A percentile compares a stretch with the other conserved stretches of the same genome.
Evolutionary conservation across 2,888 invertebrate genomes (phyloP).

Genomic region (Lasioglossum villosulum): DNA sequence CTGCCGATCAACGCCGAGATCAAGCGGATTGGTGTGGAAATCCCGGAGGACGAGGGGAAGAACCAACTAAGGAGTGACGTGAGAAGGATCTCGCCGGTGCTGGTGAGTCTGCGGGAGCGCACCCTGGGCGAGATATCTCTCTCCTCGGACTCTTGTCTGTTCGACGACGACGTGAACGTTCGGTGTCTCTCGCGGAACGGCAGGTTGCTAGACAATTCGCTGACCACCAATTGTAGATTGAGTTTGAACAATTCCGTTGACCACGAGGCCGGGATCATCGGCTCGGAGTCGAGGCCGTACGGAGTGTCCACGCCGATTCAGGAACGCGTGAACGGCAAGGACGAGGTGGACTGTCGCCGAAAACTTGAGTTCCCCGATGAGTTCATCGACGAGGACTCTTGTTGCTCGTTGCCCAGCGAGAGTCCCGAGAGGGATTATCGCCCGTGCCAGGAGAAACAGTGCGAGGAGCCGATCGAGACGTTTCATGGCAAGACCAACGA

Average conservation of each 20-base stretch:
- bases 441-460: slow-evolving; percentile 47
- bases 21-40: slow-evolving; percentile 80
- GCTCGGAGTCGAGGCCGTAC: not conserved
- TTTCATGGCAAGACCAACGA: not conserved
- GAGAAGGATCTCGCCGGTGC: slow-evolving; percentile 80
- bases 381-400: slow-evolving; percentile 41
- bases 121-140: slow-evolving; percentile 82
- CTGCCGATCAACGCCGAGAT: slow-evolving; percentile 77
- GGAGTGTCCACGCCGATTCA: not conserved
- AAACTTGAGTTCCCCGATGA: slow-evolving; percentile 29
- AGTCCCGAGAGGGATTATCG: slow-evolving; percentile 26
- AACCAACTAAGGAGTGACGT: slow-evolving; percentile 80
- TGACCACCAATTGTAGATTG: not conserved
- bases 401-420: slow-evolving; percentile 42
- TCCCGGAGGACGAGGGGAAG: slow-evolving; percentile 80
- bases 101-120: slow-evolving; percentile 81
- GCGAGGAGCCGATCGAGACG: slow-evolving; percentile 39
- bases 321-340: slow-evolving; percentile 22
- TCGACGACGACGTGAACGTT: slow-evolving; percentile 44
- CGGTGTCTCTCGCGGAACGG: slow-evolving; percentile 28
- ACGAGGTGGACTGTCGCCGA: not conserved
- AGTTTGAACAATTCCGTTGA: not conserved
- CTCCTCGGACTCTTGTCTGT: slow-evolving; percentile 67
- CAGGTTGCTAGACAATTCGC: slow-evolving; percentile 19
- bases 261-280: not conserved